phyloP scores from a whole-genome alignment of 2,113 vertebrate genomes.

The Entosphenus tridentatus region DNA sequence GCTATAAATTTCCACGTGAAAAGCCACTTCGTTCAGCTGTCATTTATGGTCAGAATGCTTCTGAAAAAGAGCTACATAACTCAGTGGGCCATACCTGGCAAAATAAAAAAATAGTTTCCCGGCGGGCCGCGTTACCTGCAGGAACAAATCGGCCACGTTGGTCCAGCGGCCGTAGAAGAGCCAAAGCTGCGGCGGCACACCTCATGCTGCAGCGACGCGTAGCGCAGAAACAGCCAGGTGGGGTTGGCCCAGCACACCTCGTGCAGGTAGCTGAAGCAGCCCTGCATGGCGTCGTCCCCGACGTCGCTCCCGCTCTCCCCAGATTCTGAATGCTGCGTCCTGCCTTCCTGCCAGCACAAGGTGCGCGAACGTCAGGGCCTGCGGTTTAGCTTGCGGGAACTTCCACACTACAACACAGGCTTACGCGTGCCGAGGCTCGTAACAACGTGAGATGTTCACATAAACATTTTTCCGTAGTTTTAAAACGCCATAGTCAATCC shows the following conservation, averaged over 20 bases:
- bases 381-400: no score
- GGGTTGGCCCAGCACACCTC: constrained; percentile 35
- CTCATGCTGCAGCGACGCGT: constrained; percentile 17
- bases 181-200: constrained; percentile 21
- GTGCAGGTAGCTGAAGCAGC: constrained; percentile 27
- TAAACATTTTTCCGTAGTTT: no score
- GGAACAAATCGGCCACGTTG: constrained; percentile 23
- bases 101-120: background rate
- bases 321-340: constrained; percentile 14
- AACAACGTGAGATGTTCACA: no score
- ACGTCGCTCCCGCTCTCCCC: constrained; percentile 12
- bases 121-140: constrained; percentile 15
- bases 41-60: no score
- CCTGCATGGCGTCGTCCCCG: no score
- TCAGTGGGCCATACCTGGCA: no score
- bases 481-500: no score
- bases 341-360: constrained; percentile 13
- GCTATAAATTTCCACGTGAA: no score
- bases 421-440: no score
- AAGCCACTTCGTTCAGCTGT: no score
- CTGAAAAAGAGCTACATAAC: no score
- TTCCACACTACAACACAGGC: no score
- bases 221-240: constrained; percentile 25
- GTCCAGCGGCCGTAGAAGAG: constrained; percentile 21
- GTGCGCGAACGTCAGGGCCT: background rate